Evolutionary conservation across 1,140 invertebrate species (phyloP).

Genomic region (Coptotermes formosanus): DNA sequence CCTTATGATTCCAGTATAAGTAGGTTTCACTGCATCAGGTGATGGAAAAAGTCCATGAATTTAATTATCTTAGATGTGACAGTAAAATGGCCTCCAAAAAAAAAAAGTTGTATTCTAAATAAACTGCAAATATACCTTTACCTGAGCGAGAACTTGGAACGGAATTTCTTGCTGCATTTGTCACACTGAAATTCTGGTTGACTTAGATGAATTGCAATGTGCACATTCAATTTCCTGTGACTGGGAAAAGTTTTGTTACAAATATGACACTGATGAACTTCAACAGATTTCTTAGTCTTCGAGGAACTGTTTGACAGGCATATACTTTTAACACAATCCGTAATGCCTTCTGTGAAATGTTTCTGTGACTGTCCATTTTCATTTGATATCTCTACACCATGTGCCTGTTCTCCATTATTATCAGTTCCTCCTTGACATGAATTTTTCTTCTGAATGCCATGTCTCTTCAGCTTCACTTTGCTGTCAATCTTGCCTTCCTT

Average conservation of each 20-base stretch:
- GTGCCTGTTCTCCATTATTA: neutral
- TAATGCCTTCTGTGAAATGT: neutral
- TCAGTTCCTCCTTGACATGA: neutral
- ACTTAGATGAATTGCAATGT: neutral
- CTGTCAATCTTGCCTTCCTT: neutral
- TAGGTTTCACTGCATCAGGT: no score
- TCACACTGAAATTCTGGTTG: neutral
- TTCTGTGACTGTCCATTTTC: neutral
- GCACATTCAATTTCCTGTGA: neutral
- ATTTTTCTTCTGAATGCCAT: neutral
- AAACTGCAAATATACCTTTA: neutral
- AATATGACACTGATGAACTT: neutral
- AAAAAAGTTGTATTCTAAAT: no score
- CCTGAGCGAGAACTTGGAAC: slow-evolving; percentile 11
- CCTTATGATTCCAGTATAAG: no score
- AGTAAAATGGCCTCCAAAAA: no score
- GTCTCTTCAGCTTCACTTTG: neutral
- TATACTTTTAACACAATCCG: neutral
- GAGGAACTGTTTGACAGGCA: neutral
- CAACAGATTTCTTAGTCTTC: neutral
- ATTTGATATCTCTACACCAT: neutral
- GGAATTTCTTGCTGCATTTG: neutral
- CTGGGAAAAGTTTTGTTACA: neutral
- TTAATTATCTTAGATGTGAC: no score
- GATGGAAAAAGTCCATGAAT: no score